Percentiles rank a stretch among this genome's conserved stretches.
These are phyloP conservation scores for Gorsachius magnificus DNA, from an alignment of 2,797 vertebrate genomes.

Conservation along the genomic window DNA sequence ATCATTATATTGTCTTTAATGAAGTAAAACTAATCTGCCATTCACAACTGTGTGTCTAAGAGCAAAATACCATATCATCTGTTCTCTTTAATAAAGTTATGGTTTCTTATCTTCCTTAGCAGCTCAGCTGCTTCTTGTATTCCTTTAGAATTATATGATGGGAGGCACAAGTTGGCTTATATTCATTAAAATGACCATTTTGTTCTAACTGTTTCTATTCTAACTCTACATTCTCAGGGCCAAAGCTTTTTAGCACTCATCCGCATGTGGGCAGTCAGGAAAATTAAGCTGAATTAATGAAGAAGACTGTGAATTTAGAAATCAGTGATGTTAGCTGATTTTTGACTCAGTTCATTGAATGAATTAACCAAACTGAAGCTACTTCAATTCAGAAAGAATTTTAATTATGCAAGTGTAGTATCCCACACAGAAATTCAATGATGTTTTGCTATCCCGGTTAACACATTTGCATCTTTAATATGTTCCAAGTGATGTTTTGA, in stretches of 20 bases:
- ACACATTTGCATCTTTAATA: background rate
- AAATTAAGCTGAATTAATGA: background rate
- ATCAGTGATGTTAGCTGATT: background rate
- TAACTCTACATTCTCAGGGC: background rate
- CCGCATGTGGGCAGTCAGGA: background rate
- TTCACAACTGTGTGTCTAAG: background rate
- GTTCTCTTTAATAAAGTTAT: background rate
- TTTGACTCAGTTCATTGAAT: background rate
- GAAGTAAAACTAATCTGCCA: constrained; percentile 11
- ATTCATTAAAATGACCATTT: background rate
- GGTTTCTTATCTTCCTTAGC: background rate
- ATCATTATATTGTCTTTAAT: background rate
- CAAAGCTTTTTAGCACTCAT: background rate
- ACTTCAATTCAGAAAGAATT: background rate
- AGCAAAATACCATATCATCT: background rate
- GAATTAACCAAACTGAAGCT: background rate
- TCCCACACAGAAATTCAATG: background rate
- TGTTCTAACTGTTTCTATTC: background rate
- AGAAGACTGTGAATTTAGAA: background rate
- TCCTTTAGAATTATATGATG: background rate
- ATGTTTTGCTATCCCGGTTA: background rate
- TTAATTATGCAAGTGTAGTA: background rate
- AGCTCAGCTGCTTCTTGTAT: background rate
- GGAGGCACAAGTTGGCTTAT: background rate
- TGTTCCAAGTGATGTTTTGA: background rate